Percentiles rank a stretch among this genome's conserved stretches.
Evolutionary conservation across 2,888 invertebrate genomes (phyloP).

Genomic region (Trichogramma dendrolimi): DNA sequence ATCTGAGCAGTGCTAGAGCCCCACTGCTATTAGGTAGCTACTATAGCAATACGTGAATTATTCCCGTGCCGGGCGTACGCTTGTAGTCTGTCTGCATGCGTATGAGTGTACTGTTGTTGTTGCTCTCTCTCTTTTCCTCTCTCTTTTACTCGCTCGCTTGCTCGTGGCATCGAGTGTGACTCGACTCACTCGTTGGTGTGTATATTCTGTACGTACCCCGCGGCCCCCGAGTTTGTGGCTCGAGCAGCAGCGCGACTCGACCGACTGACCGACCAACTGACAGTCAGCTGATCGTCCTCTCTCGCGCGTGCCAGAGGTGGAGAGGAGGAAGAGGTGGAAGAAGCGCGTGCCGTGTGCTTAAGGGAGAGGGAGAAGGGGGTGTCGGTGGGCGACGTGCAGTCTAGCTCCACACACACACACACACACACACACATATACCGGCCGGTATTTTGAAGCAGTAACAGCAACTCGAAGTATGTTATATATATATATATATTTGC

Average conservation of each 20-base stretch:
- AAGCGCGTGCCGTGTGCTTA: constrained; percentile 21
- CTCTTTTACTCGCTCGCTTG: constrained; percentile 8
- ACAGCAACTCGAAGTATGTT: too few species aligned
- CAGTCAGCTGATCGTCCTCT: constrained; percentile 48
- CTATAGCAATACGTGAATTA: too few species aligned
- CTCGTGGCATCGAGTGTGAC: constrained; percentile 13
- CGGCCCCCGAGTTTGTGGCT: constrained; percentile 8
- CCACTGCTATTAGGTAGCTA: too few species aligned
- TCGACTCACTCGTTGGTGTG: neutral
- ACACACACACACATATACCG: too few species aligned
- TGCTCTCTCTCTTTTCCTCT: too few species aligned
- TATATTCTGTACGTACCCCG: constrained; percentile 3
- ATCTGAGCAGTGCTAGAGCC: too few species aligned
- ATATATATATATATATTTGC: too few species aligned
- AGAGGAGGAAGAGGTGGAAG: constrained; percentile 23
- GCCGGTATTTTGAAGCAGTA: too few species aligned
- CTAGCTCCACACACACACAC: constrained; percentile 35
- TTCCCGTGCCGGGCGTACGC: too few species aligned
- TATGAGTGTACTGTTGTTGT: constrained; percentile 6
- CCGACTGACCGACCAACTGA: constrained; percentile 40
- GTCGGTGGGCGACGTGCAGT: constrained; percentile 48
- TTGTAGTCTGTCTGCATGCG: too few species aligned
- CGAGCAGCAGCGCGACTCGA: constrained; percentile 33
- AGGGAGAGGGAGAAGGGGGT: constrained; percentile 33
- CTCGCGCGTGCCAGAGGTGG: constrained; percentile 29